Percentiles rank a stretch among this genome's conserved stretches.
Evolutionary conservation across 2,888 invertebrate species (phyloP).

Genomic region (Xanthia icteritia): DNA sequence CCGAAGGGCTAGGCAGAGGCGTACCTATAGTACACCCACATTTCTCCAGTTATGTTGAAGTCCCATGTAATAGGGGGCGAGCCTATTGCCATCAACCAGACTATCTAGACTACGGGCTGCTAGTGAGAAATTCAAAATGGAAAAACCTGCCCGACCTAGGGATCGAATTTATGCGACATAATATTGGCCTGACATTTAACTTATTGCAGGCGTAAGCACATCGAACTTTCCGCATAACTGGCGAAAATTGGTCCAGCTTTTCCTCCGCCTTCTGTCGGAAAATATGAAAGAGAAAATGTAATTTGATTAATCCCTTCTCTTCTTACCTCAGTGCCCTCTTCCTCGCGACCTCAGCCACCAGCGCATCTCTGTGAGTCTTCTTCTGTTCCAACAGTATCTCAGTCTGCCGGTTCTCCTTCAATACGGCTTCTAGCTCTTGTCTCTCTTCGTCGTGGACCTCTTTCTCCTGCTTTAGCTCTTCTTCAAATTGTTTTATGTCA

Average conservation of each 20-base stretch:
- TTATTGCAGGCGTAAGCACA: background rate
- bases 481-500: conserved; percentile 79
- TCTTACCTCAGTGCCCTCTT: conserved; percentile 74
- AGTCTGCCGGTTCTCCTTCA: conserved; percentile 76
- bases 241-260: background rate
- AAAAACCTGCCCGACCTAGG: no score
- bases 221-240: background rate
- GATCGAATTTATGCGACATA: no score
- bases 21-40: no score
- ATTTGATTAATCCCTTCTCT: background rate
- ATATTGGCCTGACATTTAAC: background rate
- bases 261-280: background rate
- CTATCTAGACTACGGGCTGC: no score
- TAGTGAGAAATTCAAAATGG: no score
- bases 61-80: no score
- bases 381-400: conserved; percentile 81
- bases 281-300: background rate
- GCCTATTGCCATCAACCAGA: no score
- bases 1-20: no score
- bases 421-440: conserved; percentile 74
- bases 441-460: conserved; percentile 75
- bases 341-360: conserved; percentile 78
- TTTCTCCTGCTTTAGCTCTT: conserved; percentile 81
- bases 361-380: conserved; percentile 76
- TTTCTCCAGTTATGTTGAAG: no score